Conservation (phyloP, 1,140 invertebrate species). For the Latrodectus geometricus region DNA sequence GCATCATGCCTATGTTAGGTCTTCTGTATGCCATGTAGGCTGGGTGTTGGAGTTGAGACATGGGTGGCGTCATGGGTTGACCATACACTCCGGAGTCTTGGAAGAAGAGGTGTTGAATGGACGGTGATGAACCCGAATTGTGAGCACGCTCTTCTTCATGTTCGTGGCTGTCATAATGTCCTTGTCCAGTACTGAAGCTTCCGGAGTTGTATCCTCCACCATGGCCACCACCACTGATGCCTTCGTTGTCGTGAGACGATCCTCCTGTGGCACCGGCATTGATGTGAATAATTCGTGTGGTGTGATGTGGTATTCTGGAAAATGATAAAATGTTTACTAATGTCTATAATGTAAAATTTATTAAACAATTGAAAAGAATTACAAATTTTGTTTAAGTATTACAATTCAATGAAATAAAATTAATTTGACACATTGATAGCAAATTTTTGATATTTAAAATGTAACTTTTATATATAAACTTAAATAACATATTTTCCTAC, state of each 20-base stretch:
- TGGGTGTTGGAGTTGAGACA: neutral
- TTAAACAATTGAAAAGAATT: too few relatives aligned
- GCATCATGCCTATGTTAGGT: neutral
- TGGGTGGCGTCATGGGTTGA: neutral
- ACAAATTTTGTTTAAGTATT: too few relatives aligned
- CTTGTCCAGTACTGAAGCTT: neutral
- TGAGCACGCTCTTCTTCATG: neutral
- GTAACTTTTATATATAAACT: too few relatives aligned
- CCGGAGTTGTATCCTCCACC: constrained; percentile 4
- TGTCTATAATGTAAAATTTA: too few relatives aligned
- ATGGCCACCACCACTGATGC: neutral
- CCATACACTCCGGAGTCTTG: constrained; percentile 21
- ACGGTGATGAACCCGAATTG: neutral
- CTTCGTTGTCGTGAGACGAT: neutral
- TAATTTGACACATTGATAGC: too few relatives aligned
- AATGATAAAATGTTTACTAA: neutral
- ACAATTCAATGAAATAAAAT: too few relatives aligned
- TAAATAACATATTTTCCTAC: too few relatives aligned
- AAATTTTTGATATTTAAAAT: too few relatives aligned
- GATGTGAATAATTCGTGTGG: constrained; percentile 52
- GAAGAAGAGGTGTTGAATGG: constrained; percentile 31
- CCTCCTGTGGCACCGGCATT: neutral
- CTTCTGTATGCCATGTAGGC: constrained; percentile 1
- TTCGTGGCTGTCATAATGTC: neutral
- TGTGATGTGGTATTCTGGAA: constrained; percentile 40